A percentile compares a stretch with the other conserved stretches of the same genome.
Conservation (phyloP, 2,113 vertebrate genomes). For the Salvator merianae region DNA sequence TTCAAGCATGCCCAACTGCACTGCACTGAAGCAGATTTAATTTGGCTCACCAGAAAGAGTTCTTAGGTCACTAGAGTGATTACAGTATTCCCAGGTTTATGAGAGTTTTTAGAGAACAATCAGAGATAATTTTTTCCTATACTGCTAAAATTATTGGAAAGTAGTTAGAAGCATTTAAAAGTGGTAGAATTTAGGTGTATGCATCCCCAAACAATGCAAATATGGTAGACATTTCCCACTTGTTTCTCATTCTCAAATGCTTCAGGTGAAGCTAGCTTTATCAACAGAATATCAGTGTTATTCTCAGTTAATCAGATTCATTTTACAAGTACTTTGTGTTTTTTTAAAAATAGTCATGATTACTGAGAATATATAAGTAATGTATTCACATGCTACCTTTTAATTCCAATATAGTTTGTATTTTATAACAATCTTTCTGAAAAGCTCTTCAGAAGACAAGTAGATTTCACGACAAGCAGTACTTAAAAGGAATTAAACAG, state of each 20-base stretch:
- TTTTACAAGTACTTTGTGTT: slow-evolving; percentile 30
- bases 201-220: neutral
- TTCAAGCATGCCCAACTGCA: neutral
- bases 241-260: slow-evolving; percentile 22
- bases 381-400: slow-evolving; percentile 15
- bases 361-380: neutral
- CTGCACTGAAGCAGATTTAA: neutral
- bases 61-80: neutral
- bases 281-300: slow-evolving; percentile 34
- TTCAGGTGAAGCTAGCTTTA: slow-evolving; percentile 33
- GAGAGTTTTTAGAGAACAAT: neutral
- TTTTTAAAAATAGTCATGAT: slow-evolving; percentile 2
- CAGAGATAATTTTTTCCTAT: neutral
- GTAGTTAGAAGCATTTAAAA: neutral
- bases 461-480: slow-evolving; percentile 13
- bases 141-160: neutral
- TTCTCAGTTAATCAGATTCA: slow-evolving; percentile 21
- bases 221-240: slow-evolving; percentile 19
- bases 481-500: slow-evolving; percentile 32
- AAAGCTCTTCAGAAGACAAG: slow-evolving; percentile 49
- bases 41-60: neutral
- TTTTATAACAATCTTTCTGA: slow-evolving; percentile 36
- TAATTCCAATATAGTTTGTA: slow-evolving; percentile 27
- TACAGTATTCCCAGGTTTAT: neutral
- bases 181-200: neutral